Base-by-base conservation (phyloP, 2,888 invertebrate species). In the Gisinianus flammeolus region DNA sequence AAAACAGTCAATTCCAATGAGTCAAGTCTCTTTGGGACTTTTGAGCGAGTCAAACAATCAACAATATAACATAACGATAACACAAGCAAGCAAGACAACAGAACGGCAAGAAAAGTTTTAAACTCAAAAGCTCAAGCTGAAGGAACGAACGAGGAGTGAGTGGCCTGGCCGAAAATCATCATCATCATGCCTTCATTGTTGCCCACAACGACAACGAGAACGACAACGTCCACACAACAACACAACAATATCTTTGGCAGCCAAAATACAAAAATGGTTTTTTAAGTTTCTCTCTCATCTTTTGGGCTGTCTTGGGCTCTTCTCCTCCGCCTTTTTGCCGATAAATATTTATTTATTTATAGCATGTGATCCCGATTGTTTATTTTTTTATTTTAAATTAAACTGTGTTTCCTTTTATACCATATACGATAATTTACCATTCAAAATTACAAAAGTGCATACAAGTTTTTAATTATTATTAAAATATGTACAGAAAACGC, bases 1-100 rank as follows among this genome's bases (percentile, higher is more conserved):
- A 54, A 62, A 62, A 69, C 33, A 68, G 44, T 69, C 44, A 44
- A 24, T 54, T 30, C 70, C 26, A 54, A 52, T 70, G 54, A 70
- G 52, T 70, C 70, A 28, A 52, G 54, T 54, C 16, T n/a, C 16
- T 44, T 16, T 26, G 16, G 19, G 4, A 4, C 26, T 62, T 5
- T 28, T 26, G 3, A 16, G n/a, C 19, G 4, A 5, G n/a, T n/a
- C 19, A 4, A 5, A 54, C 54, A 54, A 5, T 54, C 16, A 3
- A 54, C 54, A 54, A 6, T 10, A 44, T 16, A 44, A 44, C 8
- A 44, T 16, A n/a, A 54, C 19, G n/a, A n/a, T 54, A n/a, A n/a
- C 54, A 54, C n/a, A n/a, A n/a, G n/a, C n/a, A n/a, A n/a, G n/a
- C n/a, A n/a, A n/a, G n/a, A n/a, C n/a, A n/a, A n/a, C n/a, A n/a